Base-by-base conservation (phyloP, 2,113 vertebrate genomes). In the Solea solea region DNA sequence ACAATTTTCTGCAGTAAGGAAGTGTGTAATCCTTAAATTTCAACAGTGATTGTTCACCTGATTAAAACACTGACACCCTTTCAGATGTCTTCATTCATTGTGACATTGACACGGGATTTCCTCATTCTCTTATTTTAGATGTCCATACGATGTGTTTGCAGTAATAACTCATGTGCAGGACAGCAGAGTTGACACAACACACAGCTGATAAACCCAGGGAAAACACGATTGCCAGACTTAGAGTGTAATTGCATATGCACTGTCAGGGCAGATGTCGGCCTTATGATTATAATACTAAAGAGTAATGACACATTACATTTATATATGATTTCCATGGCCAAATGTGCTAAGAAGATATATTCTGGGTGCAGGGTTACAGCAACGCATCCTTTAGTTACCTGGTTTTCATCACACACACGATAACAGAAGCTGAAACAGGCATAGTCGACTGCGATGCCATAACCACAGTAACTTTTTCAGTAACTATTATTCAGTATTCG, bases 111-210 rank as follows among this genome's bases (percentile, higher is more conserved):
- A 10, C 11, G 21, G 13, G 44, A 64, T 69, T 76, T 53, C 56
- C 25, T 64, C 54, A 9, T 62, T 67, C 58, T 78, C 44, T 51
- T 87, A 84, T 88, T 84, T 86, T 64, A 69, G 40, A 65, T 88
- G 78, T 86, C 85, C 86, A 85, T 86, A 85, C 62, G 45, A 51
- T 46, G 34, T 93, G 90, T 93, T 94, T 92, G 84, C 77, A 91
- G 77, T 86, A 1, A 64, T 91, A 93, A 92, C 91, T 68, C 57
- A 46, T 12, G 13, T 40, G 72, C 64, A 64, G 63, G 49, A 25
- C 44, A 16, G 42, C 60, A 25, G 63, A 84, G 90, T 94, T 93
- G 90, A 91, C 93, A 93, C 76, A 93, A 94, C 90, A 94, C 84
- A 85, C 76, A 88, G 60, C 68, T 25, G 71, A 85, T 83, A 66